These are phyloP conservation scores for Eupithecia subfuscata DNA, from an alignment of 2,888 invertebrate species.

Conservation along the genomic window DNA sequence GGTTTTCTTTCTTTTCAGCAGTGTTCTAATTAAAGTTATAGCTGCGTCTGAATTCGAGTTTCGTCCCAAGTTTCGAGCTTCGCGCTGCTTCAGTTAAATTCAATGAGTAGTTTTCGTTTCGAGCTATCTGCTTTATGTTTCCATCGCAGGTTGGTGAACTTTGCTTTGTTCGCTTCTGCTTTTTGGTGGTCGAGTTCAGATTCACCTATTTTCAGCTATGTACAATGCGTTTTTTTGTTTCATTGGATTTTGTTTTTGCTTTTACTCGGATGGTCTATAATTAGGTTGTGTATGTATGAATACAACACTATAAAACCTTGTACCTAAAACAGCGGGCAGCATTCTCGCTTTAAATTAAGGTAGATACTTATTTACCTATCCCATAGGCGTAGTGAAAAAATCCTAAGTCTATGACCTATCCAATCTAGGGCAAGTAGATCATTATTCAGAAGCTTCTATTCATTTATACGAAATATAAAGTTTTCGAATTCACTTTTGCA, in stretches of 20 bases:
- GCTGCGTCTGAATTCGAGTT: conserved; percentile 52
- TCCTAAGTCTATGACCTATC: no score
- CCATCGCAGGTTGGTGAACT: conserved; percentile 21
- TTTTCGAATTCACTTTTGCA: not conserved
- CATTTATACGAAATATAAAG: not conserved
- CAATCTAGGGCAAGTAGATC: not conserved
- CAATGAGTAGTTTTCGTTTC: conserved; percentile 35
- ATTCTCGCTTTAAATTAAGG: not conserved
- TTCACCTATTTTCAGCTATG: conserved; percentile 3
- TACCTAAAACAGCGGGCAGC: no score
- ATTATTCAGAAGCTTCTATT: no score
- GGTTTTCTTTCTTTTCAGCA: conserved; percentile 67
- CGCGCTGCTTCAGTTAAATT: conserved; percentile 29
- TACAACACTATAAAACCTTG: not conserved
- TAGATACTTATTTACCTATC: not conserved
- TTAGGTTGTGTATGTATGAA: not conserved
- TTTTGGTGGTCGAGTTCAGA: conserved; percentile 5
- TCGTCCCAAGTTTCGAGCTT: conserved; percentile 47
- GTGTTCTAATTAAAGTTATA: conserved; percentile 76
- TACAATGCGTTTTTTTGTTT: not conserved
- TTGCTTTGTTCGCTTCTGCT: conserved; percentile 10
- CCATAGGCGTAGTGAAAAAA: no score
- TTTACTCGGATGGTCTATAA: not conserved
- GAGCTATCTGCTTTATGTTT: conserved; percentile 26
- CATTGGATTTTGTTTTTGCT: not conserved